Conservation (phyloP, 2,888 invertebrate species). For the Lasius fuliginosus region DNA sequence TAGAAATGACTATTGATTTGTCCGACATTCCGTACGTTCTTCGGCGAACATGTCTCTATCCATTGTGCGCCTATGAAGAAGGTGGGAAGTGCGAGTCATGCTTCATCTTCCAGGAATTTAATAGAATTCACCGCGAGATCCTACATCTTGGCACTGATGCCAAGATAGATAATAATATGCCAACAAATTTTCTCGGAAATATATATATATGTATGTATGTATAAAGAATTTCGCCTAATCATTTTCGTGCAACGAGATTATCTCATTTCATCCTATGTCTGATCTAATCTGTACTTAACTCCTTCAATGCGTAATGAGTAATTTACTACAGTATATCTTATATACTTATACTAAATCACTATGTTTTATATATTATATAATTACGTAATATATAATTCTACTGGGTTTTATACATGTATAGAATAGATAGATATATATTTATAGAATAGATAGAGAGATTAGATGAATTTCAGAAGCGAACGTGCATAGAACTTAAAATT, state of each 20-base stretch:
- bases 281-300: conserved; percentile 7
- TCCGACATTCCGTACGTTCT: conserved; percentile 46
- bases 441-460: not conserved
- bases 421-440: not conserved
- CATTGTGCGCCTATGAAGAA: conserved; percentile 12
- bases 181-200: conserved; percentile 17
- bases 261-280: conserved; percentile 1
- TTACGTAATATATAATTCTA: not conserved
- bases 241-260: conserved; percentile 25
- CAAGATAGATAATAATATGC: conserved; percentile 61
- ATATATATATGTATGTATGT: not conserved
- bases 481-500: conserved; percentile 8
- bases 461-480: not conserved
- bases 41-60: not conserved
- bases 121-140: conserved; percentile 49
- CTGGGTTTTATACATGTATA: not conserved
- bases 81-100: not conserved
- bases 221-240: not conserved
- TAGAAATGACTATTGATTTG: conserved; percentile 42
- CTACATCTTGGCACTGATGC: conserved; percentile 55
- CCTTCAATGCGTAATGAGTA: not conserved
- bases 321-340: not conserved
- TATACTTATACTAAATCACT: not conserved
- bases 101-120: conserved; percentile 59
- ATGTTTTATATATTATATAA: not conserved